Percentiles rank a stretch among this genome's conserved stretches.
Conservation (phyloP, 2,888 invertebrate genomes). For the Brachycybe producta region DNA sequence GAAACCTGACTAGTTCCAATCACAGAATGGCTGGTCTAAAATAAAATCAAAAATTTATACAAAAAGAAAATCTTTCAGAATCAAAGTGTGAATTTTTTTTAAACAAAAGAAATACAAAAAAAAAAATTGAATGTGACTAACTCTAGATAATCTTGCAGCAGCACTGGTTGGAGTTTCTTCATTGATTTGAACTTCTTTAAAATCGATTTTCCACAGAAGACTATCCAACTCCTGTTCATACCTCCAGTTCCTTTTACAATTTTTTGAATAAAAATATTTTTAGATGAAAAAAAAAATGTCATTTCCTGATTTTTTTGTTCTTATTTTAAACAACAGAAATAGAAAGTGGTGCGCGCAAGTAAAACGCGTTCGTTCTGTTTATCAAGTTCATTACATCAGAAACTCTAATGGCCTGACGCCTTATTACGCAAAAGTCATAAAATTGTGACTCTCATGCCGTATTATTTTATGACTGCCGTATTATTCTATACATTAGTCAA, state of each 20-base stretch:
- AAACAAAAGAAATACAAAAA: not conserved
- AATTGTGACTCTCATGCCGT: no score
- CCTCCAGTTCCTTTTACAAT: constrained; percentile 59
- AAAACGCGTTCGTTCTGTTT: no score
- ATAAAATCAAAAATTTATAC: not conserved
- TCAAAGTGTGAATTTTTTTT: not conserved
- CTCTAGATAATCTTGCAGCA: constrained; percentile 26
- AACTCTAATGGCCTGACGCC: no score
- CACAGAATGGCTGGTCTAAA: constrained; percentile 40
- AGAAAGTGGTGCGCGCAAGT: not conserved
- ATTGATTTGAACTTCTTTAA: constrained; percentile 57
- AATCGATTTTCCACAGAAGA: constrained; percentile 86
- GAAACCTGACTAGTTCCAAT: constrained; percentile 74
- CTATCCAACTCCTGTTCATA: constrained; percentile 89
- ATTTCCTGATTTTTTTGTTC: not conserved
- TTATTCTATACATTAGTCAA: no score
- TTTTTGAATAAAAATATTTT: constrained; percentile 4
- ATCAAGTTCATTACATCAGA: no score
- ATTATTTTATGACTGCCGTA: no score
- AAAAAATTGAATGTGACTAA: constrained; percentile 20
- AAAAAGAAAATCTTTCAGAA: no score
- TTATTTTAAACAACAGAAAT: constrained; percentile 1
- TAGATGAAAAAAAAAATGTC: not conserved
- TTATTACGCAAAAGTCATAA: no score
- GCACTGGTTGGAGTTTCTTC: constrained; percentile 22